phyloP scores from a whole-genome alignment of 2,888 invertebrate species.

The Leptura quadrifasciata region DNA sequence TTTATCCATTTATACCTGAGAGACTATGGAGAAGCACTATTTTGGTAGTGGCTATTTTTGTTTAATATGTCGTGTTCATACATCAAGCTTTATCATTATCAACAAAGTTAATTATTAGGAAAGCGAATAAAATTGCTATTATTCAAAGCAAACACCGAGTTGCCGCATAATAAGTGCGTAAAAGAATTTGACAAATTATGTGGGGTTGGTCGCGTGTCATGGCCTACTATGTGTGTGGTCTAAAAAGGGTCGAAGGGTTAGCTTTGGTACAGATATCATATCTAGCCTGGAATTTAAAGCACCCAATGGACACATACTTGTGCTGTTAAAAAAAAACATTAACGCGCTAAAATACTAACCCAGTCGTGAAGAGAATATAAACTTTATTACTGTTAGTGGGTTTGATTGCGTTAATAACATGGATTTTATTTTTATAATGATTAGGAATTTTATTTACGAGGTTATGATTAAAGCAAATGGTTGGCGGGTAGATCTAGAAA shows the following conservation, averaged over 20 bases:
- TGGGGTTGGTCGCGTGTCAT: constrained; percentile 37
- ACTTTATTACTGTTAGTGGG: constrained; percentile 12
- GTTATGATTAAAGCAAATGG: not conserved
- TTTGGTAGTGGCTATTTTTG: constrained; percentile 28
- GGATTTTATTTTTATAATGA: constrained; percentile 30
- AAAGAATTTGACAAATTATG: constrained; percentile 40
- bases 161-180: constrained; percentile 28
- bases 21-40: not conserved
- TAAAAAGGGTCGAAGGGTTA: constrained; percentile 38
- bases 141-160: constrained; percentile 24
- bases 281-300: constrained; percentile 37
- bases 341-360: constrained; percentile 13
- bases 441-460: not conserved
- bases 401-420: constrained; percentile 8
- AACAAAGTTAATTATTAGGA: constrained; percentile 37
- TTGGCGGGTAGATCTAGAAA: not conserved
- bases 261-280: constrained; percentile 36
- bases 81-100: constrained; percentile 26
- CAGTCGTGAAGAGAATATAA: constrained; percentile 1
- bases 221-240: constrained; percentile 38
- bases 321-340: constrained; percentile 26
- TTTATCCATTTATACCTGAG: too few species aligned
- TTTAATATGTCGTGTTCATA: constrained; percentile 26
- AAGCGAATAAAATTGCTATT: constrained; percentile 37
- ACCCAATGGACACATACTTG: constrained; percentile 36